Percentiles rank a stretch among this genome's conserved stretches.
These are phyloP conservation scores for Cotesia typhae DNA, from an alignment of 1,140 invertebrate species.

Conservation along the genomic window DNA sequence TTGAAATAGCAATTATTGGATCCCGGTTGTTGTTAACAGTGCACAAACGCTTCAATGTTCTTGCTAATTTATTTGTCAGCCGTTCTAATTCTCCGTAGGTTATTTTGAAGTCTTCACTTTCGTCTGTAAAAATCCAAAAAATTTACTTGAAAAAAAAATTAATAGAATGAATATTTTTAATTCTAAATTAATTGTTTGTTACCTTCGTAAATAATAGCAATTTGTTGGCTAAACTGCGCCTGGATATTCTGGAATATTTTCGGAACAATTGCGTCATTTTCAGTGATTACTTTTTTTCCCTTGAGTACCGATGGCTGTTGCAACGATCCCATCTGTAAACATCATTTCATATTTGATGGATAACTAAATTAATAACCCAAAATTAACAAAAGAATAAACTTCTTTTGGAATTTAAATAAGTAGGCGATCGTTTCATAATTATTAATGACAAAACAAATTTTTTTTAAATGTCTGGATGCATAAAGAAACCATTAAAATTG, in stretches of 20 bases:
- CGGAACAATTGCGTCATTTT: slow-evolving; percentile 62
- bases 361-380: slow-evolving; percentile 1
- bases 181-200: slow-evolving; percentile 33
- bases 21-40: slow-evolving; percentile 66
- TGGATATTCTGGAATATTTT: slow-evolving; percentile 65
- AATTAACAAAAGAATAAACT: too few relatives aligned
- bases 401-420: too few relatives aligned
- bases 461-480: too few relatives aligned
- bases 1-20: slow-evolving; percentile 76
- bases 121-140: slow-evolving; percentile 40
- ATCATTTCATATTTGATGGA: background rate
- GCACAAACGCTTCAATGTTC: slow-evolving; percentile 65
- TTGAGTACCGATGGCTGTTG: slow-evolving; percentile 72
- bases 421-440: too few relatives aligned
- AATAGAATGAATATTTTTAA: background rate
- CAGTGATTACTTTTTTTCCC: slow-evolving; percentile 62
- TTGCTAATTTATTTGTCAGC: slow-evolving; percentile 70
- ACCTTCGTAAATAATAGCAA: slow-evolving; percentile 69
- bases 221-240: slow-evolving; percentile 57
- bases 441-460: too few relatives aligned
- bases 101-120: slow-evolving; percentile 54
- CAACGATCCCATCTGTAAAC: slow-evolving; percentile 71
- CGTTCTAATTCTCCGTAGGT: slow-evolving; percentile 71
- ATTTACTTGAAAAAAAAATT: slow-evolving; percentile 51
- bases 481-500: too few relatives aligned